Percentiles rank a stretch among this genome's conserved stretches.
Evolutionary conservation across 2,113 vertebrate species (phyloP).

Genomic region (Scomber colias): DNA sequence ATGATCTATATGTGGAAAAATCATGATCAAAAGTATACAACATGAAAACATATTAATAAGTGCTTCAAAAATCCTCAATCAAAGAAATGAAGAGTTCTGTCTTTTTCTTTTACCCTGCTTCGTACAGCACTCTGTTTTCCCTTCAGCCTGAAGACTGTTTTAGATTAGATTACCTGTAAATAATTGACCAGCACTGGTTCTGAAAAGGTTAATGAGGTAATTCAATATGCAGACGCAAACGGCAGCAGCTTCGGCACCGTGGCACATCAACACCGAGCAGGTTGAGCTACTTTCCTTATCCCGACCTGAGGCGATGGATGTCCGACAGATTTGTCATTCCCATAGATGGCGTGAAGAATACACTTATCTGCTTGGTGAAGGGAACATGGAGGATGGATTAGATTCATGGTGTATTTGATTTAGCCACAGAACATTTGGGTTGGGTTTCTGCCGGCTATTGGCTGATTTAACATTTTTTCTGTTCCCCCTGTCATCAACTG

Average conservation of each 20-base stretch:
- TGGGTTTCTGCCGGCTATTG: background rate
- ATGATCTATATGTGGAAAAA: no score
- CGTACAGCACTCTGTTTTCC: background rate
- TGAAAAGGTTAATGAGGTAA: slow-evolving; percentile 77
- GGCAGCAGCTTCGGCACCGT: background rate
- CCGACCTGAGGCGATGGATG: slow-evolving; percentile 33
- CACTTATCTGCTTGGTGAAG: slow-evolving; percentile 20
- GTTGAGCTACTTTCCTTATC: slow-evolving; percentile 15
- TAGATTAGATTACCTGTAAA: slow-evolving; percentile 63
- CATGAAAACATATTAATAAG: no score
- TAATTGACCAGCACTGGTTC: slow-evolving; percentile 59
- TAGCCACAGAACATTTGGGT: slow-evolving; percentile 13
- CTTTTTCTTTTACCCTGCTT: no score
- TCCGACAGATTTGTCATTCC: slow-evolving; percentile 46
- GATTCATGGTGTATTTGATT: slow-evolving; percentile 37
- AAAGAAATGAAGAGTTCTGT: background rate
- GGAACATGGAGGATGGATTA: slow-evolving; percentile 35
- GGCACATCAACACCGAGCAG: background rate
- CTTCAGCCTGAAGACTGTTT: background rate
- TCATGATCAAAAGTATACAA: no score
- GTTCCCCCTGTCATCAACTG: background rate
- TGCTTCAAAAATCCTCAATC: background rate
- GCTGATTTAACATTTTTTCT: background rate
- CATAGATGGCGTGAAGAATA: slow-evolving; percentile 39
- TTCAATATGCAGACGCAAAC: slow-evolving; percentile 55